phyloP scores from a whole-genome alignment of 2,888 invertebrate species.

The Polydrusus pterygomalis region DNA sequence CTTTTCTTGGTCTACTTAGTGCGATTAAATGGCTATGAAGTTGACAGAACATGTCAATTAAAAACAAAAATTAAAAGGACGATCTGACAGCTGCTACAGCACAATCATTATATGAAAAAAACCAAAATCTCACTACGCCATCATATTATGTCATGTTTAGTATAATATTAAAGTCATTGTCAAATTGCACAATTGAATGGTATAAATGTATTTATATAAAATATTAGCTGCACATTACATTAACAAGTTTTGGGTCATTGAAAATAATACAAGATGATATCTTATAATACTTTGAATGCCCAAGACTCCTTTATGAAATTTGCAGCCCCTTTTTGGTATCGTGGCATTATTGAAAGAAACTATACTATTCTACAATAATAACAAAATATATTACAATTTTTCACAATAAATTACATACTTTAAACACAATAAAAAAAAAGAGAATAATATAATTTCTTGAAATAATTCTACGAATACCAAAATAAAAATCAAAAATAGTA shows the following conservation, averaged over 20 bases:
- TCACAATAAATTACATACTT: neutral
- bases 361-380: constrained; percentile 2
- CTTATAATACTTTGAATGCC: neutral
- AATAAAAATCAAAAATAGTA: constrained; percentile 41
- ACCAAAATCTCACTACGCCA: constrained; percentile 68
- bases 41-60: constrained; percentile 68
- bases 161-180: constrained; percentile 64
- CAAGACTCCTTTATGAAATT: neutral
- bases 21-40: constrained; percentile 59
- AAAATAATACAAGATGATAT: too few relatives aligned
- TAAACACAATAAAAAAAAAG: neutral
- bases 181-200: constrained; percentile 66
- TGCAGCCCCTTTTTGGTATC: constrained; percentile 17
- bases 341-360: constrained; percentile 37
- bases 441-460: constrained; percentile 25
- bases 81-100: constrained; percentile 69
- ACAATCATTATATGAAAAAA: constrained; percentile 68
- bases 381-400: neutral
- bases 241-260: neutral
- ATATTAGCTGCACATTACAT: constrained; percentile 24
- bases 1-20: constrained; percentile 35
- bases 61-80: constrained; percentile 62
- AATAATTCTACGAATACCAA: constrained; percentile 33
- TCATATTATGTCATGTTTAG: constrained; percentile 68
- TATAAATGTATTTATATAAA: constrained; percentile 57